Evolutionary conservation across 2,888 invertebrate genomes (phyloP), one percentile per base, ranked within the genome.

Genomic region (Clepsis dumicolana): DNA sequence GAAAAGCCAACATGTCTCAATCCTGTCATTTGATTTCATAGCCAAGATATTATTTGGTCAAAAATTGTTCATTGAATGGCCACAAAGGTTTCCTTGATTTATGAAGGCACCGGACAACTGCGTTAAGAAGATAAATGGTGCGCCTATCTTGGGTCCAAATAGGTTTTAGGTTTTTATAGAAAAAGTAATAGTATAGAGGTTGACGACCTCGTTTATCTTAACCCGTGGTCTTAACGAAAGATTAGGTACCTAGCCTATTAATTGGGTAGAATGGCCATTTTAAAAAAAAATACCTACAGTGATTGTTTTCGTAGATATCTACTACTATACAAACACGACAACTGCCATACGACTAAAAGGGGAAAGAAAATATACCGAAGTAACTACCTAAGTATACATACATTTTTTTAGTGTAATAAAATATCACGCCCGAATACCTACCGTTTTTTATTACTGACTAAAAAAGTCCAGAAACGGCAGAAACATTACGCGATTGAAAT

Each of bases 121-220:
- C 8, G 12, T 53, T 24, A 32, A 18, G 29, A 29, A 60, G 60
- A 60, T 65, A 54, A 65, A 65, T 60, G 53, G 32, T 18, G 27
- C 24, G 29, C n/a, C 56, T 18, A 14, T 25, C 65, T 41, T 29
- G 32, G 54, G 29, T 4, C 27, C 53, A 18, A 54, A 29, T 16
- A 29, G 24, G 25, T 54, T 52, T 25, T 25, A 52, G 16, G 29
- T 29, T 1, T 29, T 53, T n/a, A 53, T 29, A 8, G 29, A 54
- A 12, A 29, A 29, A 48, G 21, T 21, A 10, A 54, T 29, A 29
- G 27, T 29, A n/a, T n/a, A 18, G 16, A 21, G 41, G 53, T 64
- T 21, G 29, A 54, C 3, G 32, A 29, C 18, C 18, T 56, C 21
- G n/a, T 56, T 32, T 32, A 12, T 35, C 1, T 12, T 10, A 21